Evolutionary conservation across 1,140 invertebrate genomes (phyloP).

Genomic region (Neodiprion pinetum): DNA sequence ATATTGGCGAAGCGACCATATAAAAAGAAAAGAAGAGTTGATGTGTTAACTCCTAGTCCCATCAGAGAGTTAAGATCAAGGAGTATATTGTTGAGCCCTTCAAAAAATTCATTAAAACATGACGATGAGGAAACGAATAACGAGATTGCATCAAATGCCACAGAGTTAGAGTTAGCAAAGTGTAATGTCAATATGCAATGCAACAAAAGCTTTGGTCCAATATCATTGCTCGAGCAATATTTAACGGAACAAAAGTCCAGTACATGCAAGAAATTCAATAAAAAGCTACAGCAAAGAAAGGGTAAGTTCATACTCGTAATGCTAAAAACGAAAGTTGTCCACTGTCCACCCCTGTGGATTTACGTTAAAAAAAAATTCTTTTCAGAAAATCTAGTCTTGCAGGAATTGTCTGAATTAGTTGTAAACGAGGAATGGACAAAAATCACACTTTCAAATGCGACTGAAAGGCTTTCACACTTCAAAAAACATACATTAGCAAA

Average conservation of each 20-base stretch:
- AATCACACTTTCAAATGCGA: constrained; percentile 34
- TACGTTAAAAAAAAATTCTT: background rate
- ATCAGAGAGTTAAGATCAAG: background rate
- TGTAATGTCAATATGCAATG: background rate
- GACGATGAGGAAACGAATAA: background rate
- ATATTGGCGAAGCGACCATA: background rate
- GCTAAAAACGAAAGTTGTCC: no score
- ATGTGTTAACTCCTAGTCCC: background rate
- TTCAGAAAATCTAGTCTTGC: constrained; percentile 41
- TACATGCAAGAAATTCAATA: background rate
- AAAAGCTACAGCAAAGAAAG: background rate
- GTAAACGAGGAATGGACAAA: constrained; percentile 37
- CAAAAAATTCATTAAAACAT: background rate
- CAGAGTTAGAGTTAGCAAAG: background rate
- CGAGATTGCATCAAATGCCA: background rate
- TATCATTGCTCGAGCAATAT: background rate
- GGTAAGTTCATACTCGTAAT: background rate
- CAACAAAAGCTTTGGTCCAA: background rate
- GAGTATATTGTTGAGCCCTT: background rate
- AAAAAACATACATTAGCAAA: constrained; percentile 23
- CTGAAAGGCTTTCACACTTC: constrained; percentile 31
- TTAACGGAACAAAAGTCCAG: background rate
- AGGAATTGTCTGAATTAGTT: constrained; percentile 36
- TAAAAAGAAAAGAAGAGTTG: background rate
- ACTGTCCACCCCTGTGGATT: no score